These are phyloP conservation scores for Lamellibrachia columna DNA, from an alignment of 2,888 invertebrate species.

Conservation along the genomic window DNA sequence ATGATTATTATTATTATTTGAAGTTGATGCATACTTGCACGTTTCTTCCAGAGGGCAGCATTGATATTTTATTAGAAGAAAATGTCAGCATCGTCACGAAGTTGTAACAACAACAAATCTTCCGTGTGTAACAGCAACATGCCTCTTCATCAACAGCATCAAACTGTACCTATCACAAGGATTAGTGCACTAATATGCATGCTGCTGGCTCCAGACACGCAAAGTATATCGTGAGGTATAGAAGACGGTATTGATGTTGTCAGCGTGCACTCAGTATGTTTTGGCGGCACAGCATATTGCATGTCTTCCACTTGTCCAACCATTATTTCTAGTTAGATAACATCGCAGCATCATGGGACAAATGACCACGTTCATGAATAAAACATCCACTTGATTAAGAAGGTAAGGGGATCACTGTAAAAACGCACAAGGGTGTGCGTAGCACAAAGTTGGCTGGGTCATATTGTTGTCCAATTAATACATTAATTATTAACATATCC, in stretches of 20 bases:
- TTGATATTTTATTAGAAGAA: background rate
- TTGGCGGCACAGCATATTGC: background rate
- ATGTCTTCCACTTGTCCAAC: background rate
- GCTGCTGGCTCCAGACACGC: background rate
- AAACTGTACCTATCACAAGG: background rate
- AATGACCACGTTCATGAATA: background rate
- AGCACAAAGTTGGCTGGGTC: background rate
- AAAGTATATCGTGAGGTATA: background rate
- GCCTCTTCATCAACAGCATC: background rate
- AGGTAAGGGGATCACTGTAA: background rate
- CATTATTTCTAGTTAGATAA: conserved; percentile 2
- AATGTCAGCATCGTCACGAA: background rate
- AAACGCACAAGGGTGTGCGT: background rate
- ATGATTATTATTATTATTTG: too few relatives aligned
- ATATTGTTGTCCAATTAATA: too few relatives aligned
- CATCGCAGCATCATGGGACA: background rate
- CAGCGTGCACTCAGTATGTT: background rate
- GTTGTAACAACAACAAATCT: background rate
- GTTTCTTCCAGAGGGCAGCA: too few relatives aligned
- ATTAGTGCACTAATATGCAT: background rate
- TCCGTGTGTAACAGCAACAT: background rate
- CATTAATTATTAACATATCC: too few relatives aligned
- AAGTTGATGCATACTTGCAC: too few relatives aligned
- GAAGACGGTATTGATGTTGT: background rate
- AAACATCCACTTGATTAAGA: conserved; percentile 10